Conservation (phyloP, 2,888 invertebrate species). For the Aleiodes alternator region DNA sequence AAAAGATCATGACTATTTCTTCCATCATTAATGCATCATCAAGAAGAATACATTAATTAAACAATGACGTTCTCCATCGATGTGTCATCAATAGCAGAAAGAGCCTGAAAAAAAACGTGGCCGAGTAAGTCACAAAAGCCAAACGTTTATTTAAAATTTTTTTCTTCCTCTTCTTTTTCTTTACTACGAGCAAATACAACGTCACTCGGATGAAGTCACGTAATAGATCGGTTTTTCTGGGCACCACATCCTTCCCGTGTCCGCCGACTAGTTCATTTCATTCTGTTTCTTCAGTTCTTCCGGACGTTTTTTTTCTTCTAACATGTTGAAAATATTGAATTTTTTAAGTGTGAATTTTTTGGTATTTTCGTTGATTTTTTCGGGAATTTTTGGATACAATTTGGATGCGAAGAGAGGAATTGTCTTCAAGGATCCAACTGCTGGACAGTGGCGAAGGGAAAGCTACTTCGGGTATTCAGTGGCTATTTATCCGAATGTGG, state of each 20-base stretch:
- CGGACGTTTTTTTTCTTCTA: conserved; percentile 4
- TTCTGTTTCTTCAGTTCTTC: conserved; percentile 13
- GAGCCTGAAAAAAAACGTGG: conserved; percentile 3
- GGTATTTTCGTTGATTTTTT: conserved; percentile 15
- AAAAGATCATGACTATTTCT: not conserved
- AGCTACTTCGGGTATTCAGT: conserved; percentile 70
- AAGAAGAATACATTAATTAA: conserved; percentile 4
- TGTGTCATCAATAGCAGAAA: conserved; percentile 21
- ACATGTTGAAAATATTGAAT: conserved; percentile 19
- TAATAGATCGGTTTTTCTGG: conserved; percentile 56
- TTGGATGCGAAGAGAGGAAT: conserved; percentile 62
- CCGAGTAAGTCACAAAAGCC: not conserved
- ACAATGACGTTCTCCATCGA: conserved; percentile 5
- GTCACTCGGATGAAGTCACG: conserved; percentile 49
- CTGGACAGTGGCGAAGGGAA: conserved; percentile 39
- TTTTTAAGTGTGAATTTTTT: conserved; percentile 46
- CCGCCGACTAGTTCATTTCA: conserved; percentile 40
- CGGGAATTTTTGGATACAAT: conserved; percentile 52
- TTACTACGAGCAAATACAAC: conserved; percentile 37
- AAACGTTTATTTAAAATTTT: not conserved
- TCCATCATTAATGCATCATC: not conserved
- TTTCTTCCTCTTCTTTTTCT: conserved; percentile 3
- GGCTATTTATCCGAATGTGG: conserved; percentile 55
- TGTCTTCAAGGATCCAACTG: conserved; percentile 63
- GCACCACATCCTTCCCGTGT: conserved; percentile 60